These are phyloP conservation scores for Geotrypetes seraphini DNA, from an alignment of 2,797 vertebrate genomes.

Conservation along the genomic window DNA sequence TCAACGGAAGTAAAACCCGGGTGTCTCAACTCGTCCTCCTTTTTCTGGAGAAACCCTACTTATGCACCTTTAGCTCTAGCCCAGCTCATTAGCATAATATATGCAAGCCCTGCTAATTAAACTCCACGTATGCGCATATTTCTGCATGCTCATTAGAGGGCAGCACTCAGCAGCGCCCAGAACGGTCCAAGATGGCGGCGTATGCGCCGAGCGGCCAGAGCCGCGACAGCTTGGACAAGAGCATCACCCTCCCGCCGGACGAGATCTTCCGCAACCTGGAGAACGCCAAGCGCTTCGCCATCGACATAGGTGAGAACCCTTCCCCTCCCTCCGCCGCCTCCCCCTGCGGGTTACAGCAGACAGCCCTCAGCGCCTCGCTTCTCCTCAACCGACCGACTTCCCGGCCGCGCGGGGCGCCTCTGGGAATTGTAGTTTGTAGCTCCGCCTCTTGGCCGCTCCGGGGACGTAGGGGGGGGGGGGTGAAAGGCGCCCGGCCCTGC, in stretches of 20 bases:
- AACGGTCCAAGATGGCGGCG: constrained; percentile 80
- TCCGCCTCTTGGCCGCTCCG: accelerated
- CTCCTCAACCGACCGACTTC: too few relatives aligned
- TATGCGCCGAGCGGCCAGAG: constrained; percentile 49
- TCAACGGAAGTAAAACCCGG: too few relatives aligned
- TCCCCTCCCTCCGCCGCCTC: too few relatives aligned
- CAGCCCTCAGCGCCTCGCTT: not conserved
- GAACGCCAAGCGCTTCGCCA: constrained; percentile 93
- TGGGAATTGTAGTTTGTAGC: constrained; percentile 20
- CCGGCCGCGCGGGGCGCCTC: constrained; percentile 12
- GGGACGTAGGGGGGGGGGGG: accelerated
- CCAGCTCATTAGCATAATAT: constrained; percentile 25
- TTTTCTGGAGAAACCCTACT: too few relatives aligned
- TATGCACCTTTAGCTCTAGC: too few relatives aligned
- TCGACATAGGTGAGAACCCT: constrained; percentile 78
- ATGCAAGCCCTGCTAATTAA: constrained; percentile 11
- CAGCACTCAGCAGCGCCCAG: constrained; percentile 23
- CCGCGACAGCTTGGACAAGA: constrained; percentile 81
- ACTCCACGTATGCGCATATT: constrained; percentile 52
- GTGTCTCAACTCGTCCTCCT: too few relatives aligned
- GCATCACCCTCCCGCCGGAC: constrained; percentile 88
- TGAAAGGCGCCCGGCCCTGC: not conserved
- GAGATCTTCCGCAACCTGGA: constrained; percentile 94
- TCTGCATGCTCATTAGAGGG: constrained; percentile 47
- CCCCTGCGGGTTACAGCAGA: too few relatives aligned